These are phyloP conservation scores for Prorops nasuta DNA, from an alignment of 1,140 invertebrate genomes.

Conservation along the genomic window DNA sequence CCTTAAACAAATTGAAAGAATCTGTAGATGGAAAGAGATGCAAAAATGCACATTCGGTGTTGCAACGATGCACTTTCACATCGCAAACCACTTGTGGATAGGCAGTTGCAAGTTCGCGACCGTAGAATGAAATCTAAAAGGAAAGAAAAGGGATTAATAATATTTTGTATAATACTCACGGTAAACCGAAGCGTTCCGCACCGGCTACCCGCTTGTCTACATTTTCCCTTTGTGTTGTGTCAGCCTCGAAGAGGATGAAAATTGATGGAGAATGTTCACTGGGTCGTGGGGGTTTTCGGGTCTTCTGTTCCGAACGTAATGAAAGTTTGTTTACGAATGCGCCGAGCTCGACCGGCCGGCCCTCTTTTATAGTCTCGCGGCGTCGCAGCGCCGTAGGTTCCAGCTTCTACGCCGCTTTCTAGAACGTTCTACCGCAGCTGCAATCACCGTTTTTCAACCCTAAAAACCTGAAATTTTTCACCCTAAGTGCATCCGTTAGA, in stretches of 20 bases:
- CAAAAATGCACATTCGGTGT: not conserved
- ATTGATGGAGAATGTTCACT: constrained; percentile 21
- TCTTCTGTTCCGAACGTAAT: constrained; percentile 36
- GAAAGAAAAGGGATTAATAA: not conserved
- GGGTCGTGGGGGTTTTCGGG: constrained; percentile 30
- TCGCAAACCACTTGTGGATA: no score
- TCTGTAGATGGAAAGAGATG: not conserved
- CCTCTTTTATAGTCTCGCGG: constrained; percentile 43
- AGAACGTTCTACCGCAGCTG: constrained; percentile 43
- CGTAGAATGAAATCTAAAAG: no score
- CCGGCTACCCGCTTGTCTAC: constrained; percentile 40
- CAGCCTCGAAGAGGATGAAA: constrained; percentile 23
- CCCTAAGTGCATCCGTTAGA: no score
- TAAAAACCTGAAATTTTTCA: not conserved
- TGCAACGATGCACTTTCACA: not conserved
- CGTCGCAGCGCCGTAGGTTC: not conserved
- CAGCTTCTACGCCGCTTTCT: constrained; percentile 25
- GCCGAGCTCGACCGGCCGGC: constrained; percentile 20
- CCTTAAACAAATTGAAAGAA: not conserved
- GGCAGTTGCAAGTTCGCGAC: no score
- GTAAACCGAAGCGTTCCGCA: constrained; percentile 51
- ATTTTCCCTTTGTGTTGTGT: constrained; percentile 37
- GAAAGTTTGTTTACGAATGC: constrained; percentile 48
- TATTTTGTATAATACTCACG: constrained; percentile 40
- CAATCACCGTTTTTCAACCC: not conserved